These are phyloP conservation scores for Pseudococcus jackbeardsleyi DNA, from an alignment of 2,888 invertebrate species.

Conservation along the genomic window DNA sequence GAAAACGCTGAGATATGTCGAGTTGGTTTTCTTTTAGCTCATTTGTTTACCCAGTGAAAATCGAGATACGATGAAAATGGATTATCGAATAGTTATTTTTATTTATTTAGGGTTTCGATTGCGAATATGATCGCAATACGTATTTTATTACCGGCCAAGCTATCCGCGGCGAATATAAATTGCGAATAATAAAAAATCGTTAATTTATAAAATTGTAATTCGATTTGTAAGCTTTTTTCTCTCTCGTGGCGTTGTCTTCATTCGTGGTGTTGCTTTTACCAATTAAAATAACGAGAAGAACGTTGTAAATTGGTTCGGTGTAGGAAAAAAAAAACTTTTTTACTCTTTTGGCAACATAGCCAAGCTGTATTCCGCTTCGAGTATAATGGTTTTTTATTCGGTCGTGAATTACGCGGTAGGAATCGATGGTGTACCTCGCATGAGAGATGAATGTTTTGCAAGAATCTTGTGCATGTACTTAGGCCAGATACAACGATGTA, in stretches of 20 bases:
- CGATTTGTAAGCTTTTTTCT: conserved; percentile 8
- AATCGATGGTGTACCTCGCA: conserved; percentile 10
- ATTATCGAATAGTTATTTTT: neutral
- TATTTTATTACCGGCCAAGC: neutral
- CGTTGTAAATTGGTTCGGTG: conserved; percentile 35
- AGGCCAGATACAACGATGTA: neutral
- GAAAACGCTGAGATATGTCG: neutral
- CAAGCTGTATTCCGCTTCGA: conserved; percentile 42
- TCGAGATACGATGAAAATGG: neutral
- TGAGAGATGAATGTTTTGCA: neutral
- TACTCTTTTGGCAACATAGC: conserved; percentile 48
- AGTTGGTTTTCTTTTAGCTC: neutral
- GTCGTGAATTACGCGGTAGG: neutral
- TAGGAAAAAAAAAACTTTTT: neutral
- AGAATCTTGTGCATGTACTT: neutral
- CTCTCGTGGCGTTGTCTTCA: neutral
- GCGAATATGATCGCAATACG: neutral
- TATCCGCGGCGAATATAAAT: neutral
- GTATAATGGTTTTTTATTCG: conserved; percentile 39
- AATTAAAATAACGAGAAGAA: conserved; percentile 16
- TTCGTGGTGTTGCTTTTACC: neutral
- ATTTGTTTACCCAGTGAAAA: neutral
- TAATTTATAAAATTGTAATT: neutral
- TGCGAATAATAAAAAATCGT: neutral
- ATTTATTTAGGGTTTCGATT: neutral